phyloP scores from a whole-genome alignment of 2,888 invertebrate species.

The Hemaris fuciformis region DNA sequence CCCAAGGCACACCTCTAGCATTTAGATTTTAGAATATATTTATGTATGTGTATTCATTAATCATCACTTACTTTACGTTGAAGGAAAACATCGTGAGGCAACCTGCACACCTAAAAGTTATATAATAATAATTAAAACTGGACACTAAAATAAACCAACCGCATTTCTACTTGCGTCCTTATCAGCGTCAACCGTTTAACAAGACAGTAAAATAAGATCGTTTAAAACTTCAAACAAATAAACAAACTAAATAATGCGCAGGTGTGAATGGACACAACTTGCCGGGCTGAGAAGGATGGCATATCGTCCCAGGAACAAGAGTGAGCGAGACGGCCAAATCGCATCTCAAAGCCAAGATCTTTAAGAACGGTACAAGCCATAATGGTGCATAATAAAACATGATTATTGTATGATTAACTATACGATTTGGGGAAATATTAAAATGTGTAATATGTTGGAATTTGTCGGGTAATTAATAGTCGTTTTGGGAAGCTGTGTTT shows the following conservation, averaged over 20 bases:
- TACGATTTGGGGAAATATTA: slow-evolving; percentile 7
- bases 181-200: slow-evolving; percentile 22
- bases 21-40: no score
- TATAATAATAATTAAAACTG: background rate
- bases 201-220: slow-evolving; percentile 57
- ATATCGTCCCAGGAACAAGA: background rate
- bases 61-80: no score
- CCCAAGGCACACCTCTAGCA: no score
- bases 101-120: no score
- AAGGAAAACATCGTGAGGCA: no score
- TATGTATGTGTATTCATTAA: no score
- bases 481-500: background rate
- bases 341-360: slow-evolving; percentile 14
- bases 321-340: background rate
- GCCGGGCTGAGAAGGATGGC: slow-evolving; percentile 56
- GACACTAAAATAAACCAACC: background rate
- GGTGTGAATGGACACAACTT: slow-evolving; percentile 69
- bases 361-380: slow-evolving; percentile 12
- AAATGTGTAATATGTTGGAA: slow-evolving; percentile 20
- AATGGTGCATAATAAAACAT: slow-evolving; percentile 5
- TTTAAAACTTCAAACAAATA: slow-evolving; percentile 61
- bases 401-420: slow-evolving; percentile 10
- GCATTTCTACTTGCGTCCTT: background rate
- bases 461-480: slow-evolving; percentile 17
- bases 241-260: slow-evolving; percentile 66